A percentile compares a stretch with the other conserved stretches of the same genome.
Evolutionary conservation across 2,888 invertebrate genomes (phyloP).

Genomic region (Piscicola geometra): DNA sequence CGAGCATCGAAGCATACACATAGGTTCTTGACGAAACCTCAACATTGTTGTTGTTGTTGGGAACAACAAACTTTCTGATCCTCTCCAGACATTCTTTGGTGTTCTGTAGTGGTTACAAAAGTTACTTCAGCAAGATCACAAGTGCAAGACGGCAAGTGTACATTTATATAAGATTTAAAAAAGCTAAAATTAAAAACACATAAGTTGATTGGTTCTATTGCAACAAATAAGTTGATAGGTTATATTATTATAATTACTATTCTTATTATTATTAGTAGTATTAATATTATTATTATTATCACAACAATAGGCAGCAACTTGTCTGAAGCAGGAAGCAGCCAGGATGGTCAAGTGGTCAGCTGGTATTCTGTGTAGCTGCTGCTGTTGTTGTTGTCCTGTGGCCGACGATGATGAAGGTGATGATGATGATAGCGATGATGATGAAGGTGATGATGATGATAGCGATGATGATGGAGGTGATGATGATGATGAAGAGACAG

Average conservation of each 20-base stretch:
- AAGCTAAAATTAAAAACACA: too few species aligned
- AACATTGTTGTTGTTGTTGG: not conserved
- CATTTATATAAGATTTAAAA: too few species aligned
- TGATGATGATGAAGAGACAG: constrained; percentile 12
- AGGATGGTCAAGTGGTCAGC: not conserved
- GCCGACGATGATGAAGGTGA: constrained; percentile 7
- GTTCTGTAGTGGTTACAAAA: not conserved
- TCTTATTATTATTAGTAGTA: too few species aligned
- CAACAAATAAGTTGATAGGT: too few species aligned
- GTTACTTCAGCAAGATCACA: too few species aligned
- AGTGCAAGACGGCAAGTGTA: too few species aligned
- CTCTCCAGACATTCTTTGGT: not conserved
- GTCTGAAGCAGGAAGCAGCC: constrained; percentile 9
- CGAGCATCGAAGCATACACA: not conserved
- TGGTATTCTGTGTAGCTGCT: too few species aligned
- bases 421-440: constrained; percentile 14
- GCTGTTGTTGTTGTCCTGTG: not conserved
- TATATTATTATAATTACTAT: too few species aligned
- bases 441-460: not conserved
- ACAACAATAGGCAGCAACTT: not conserved
- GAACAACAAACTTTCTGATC: not conserved
- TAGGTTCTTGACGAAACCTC: not conserved
- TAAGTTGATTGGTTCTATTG: too few species aligned
- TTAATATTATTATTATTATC: not conserved
- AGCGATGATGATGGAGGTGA: not conserved